Evolutionary conservation across 1,140 invertebrate species (phyloP).

Genomic region (Drosophila guanche): DNA sequence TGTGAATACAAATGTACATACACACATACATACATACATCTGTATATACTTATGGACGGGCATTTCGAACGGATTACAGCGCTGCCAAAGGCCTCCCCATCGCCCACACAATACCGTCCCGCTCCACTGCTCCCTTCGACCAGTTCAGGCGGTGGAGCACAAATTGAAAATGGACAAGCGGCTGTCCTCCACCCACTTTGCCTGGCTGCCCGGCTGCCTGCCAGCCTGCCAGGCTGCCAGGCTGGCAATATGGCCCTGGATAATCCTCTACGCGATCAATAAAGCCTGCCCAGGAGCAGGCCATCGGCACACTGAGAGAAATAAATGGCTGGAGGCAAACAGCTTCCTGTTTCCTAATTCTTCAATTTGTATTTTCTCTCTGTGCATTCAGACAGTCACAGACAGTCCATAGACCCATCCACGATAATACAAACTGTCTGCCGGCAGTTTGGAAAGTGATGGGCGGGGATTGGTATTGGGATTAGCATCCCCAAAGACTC

Average conservation of each 20-base stretch:
- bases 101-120: not conserved
- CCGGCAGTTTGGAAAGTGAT: slow-evolving; percentile 62
- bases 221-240: slow-evolving; percentile 34
- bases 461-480: slow-evolving; percentile 68
- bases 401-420: slow-evolving; percentile 18
- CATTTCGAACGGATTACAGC: slow-evolving; percentile 77
- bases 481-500: slow-evolving; percentile 66
- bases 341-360: not conserved
- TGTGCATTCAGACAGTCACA: slow-evolving; percentile 20
- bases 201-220: slow-evolving; percentile 23
- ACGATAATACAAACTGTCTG: slow-evolving; percentile 18
- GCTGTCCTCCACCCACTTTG: not conserved
- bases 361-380: slow-evolving; percentile 23
- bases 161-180: slow-evolving; percentile 77
- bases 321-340: not conserved
- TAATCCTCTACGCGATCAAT: slow-evolving; percentile 79
- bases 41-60: slow-evolving; percentile 59
- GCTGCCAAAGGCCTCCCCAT: slow-evolving; percentile 36
- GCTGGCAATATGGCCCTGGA: slow-evolving; percentile 73
- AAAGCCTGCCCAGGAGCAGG: slow-evolving; percentile 46
- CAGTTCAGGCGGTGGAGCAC: slow-evolving; percentile 37
- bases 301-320: slow-evolving; percentile 25
- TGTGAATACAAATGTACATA: not conserved
- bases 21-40: slow-evolving; percentile 20
- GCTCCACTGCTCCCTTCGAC: not conserved